Conservation (phyloP, 2,888 invertebrate genomes). For the Ischnura elegans region DNA sequence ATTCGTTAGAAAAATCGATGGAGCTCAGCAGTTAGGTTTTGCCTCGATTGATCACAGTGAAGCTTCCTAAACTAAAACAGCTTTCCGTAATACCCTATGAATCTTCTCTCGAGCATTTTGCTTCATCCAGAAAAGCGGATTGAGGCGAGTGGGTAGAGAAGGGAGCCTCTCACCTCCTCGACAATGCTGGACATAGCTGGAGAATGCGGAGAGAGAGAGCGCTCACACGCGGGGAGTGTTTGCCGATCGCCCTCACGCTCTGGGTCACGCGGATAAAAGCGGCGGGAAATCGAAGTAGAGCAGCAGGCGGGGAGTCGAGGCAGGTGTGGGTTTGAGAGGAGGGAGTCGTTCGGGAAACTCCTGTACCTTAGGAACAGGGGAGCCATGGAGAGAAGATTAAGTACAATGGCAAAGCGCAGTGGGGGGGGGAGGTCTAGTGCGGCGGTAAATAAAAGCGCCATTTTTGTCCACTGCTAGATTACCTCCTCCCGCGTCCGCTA, state of each 20-base stretch:
- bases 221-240: slow-evolving; percentile 40
- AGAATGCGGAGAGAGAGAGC: not conserved
- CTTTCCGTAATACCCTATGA: no score
- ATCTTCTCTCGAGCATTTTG: no score
- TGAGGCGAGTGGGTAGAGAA: no score
- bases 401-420: not conserved
- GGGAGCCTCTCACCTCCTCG: no score
- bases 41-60: no score
- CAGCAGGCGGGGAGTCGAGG: not conserved
- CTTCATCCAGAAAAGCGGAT: no score
- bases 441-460: slow-evolving; percentile 33
- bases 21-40: no score
- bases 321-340: not conserved
- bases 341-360: no score
- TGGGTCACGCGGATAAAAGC: slow-evolving; percentile 20
- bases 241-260: slow-evolving; percentile 34
- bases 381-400: not conserved
- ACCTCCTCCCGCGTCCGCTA: not conserved
- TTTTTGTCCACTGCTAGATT: not conserved
- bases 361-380: no score
- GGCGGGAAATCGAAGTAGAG: not conserved
- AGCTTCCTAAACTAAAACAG: no score
- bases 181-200: not conserved
- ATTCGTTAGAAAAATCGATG: no score
- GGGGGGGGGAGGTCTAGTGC: not conserved